Percentiles rank a stretch among this genome's conserved stretches.
Conservation (phyloP, 2,797 vertebrate species). For the Choloepus didactylus region DNA sequence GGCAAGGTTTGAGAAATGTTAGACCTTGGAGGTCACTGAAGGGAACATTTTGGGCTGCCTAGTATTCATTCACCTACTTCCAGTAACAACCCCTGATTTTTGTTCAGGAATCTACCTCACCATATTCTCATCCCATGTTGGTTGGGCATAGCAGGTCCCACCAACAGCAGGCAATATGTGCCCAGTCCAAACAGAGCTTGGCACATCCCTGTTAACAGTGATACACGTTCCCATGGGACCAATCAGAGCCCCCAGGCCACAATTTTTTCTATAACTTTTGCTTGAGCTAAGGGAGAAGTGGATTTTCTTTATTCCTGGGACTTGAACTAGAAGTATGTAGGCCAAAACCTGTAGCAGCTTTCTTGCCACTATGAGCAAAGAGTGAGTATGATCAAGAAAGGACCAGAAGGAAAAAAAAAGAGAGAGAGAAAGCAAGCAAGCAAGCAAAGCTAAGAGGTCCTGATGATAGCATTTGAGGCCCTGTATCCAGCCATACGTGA, state of each 20-base stretch:
- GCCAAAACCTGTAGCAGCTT: neutral
- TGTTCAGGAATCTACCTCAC: neutral
- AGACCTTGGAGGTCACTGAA: neutral
- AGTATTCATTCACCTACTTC: neutral
- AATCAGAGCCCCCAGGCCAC: neutral
- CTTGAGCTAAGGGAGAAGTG: neutral
- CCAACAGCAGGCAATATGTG: neutral
- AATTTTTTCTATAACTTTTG: neutral
- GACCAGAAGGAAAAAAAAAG: neutral
- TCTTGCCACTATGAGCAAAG: neutral
- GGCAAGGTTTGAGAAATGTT: neutral
- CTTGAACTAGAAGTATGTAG: neutral
- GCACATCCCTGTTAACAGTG: neutral
- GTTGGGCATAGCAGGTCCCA: neutral
- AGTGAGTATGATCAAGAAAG: neutral
- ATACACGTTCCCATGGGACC: neutral
- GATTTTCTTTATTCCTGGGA: neutral
- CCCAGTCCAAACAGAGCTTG: neutral
- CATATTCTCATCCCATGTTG: constrained; percentile 2
- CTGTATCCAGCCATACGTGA: neutral
- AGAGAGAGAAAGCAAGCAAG: too few relatives aligned
- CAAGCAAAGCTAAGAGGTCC: neutral
- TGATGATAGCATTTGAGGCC: neutral
- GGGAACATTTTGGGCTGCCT: neutral
- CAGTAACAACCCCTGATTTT: neutral